Conservation (phyloP, 2,113 vertebrate species). For the Protobothrops mucrosquamatus region DNA sequence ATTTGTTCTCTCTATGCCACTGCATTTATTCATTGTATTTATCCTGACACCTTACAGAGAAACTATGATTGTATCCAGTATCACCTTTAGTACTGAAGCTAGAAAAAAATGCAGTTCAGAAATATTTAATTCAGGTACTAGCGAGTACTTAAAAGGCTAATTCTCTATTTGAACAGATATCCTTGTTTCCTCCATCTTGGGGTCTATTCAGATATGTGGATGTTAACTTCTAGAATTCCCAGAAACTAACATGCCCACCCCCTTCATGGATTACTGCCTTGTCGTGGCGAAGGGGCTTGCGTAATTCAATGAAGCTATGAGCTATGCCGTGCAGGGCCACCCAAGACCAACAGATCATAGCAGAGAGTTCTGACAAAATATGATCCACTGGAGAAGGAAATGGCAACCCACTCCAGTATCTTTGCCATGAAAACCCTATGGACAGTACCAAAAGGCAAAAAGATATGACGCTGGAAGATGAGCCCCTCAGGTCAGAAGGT, state of each 20-base stretch:
- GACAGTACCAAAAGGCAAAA: too few relatives aligned
- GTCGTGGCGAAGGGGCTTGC: too few relatives aligned
- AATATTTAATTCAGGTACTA: not conserved
- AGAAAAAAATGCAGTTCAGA: not conserved
- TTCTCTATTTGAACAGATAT: not conserved
- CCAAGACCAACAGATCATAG: too few relatives aligned
- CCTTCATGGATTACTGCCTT: too few relatives aligned
- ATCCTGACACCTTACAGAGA: not conserved
- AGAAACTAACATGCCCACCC: not conserved
- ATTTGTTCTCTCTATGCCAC: not conserved
- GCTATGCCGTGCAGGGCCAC: too few relatives aligned
- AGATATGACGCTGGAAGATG: too few relatives aligned
- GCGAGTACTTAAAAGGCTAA: not conserved
- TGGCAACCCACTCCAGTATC: too few relatives aligned
- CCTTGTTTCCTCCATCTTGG: not conserved
- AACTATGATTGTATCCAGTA: not conserved
- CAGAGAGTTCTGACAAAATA: too few relatives aligned
- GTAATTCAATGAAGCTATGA: too few relatives aligned
- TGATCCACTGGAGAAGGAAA: too few relatives aligned
- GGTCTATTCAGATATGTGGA: not conserved
- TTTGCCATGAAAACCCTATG: too few relatives aligned
- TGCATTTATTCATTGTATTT: not conserved
- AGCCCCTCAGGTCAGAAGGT: too few relatives aligned
- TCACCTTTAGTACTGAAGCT: not conserved
- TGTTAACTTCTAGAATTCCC: not conserved